These are phyloP conservation scores for Clistopyga incitator DNA, from an alignment of 2,888 invertebrate species.

Conservation along the genomic window DNA sequence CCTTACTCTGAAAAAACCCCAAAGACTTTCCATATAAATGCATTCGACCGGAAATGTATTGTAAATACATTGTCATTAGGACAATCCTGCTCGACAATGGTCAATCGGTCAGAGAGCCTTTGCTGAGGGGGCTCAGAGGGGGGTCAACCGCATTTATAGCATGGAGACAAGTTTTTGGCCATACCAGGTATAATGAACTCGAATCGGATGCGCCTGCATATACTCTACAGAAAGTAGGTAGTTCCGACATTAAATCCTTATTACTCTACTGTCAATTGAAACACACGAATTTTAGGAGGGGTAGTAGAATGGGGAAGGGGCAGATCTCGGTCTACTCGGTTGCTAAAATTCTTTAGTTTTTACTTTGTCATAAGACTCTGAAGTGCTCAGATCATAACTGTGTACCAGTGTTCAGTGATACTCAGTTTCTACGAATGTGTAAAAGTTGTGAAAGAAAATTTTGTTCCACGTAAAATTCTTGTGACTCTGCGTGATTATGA, in stretches of 20 bases:
- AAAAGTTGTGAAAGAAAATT: conserved; percentile 51
- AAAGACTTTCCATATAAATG: background rate
- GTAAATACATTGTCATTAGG: background rate
- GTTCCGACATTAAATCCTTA: background rate
- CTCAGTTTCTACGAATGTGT: background rate
- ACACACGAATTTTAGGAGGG: background rate
- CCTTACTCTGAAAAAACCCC: background rate
- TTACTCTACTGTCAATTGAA: background rate
- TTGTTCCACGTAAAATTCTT: conserved; percentile 55
- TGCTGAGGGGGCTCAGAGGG: background rate
- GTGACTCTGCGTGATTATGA: conserved; percentile 49
- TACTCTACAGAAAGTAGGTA: background rate
- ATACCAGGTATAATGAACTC: background rate
- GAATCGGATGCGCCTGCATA: background rate
- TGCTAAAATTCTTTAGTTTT: background rate
- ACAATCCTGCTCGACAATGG: background rate
- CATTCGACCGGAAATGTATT: background rate
- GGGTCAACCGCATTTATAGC: background rate
- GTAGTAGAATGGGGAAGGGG: background rate
- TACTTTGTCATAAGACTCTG: background rate
- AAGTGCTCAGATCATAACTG: background rate
- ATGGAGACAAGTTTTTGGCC: background rate
- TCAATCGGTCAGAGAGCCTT: background rate
- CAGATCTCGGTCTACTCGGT: background rate
- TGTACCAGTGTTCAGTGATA: background rate